Conservation (phyloP, 2,888 invertebrate species). For the Petrophora chlorosata region DNA sequence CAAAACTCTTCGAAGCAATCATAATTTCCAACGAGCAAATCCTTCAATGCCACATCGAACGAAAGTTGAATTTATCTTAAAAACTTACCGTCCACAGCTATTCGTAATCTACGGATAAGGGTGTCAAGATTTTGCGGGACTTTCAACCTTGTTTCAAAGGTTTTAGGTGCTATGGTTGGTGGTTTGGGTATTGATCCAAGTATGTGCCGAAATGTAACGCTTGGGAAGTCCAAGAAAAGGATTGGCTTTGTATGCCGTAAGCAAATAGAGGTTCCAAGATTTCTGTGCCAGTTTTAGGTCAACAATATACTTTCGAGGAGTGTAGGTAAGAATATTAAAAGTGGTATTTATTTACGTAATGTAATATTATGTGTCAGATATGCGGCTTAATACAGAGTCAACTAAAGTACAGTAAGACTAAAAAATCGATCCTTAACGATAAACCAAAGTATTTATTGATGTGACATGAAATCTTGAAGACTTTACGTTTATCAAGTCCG, state of each 20-base stretch:
- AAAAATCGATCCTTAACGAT: no score
- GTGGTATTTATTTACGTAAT: neutral
- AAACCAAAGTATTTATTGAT: no score
- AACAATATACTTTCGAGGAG: conserved; percentile 7
- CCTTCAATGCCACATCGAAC: conserved; percentile 11
- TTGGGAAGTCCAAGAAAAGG: conserved; percentile 21
- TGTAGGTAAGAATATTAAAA: neutral
- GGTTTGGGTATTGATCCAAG: conserved; percentile 35
- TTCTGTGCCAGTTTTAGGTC: conserved; percentile 15
- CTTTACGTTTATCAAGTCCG: no score
- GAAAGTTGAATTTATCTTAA: conserved; percentile 21
- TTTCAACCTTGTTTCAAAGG: conserved; percentile 37
- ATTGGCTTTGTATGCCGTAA: conserved; percentile 20
- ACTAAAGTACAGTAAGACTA: no score
- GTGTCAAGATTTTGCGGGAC: conserved; percentile 23
- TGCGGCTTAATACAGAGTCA: no score
- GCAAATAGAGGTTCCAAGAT: conserved; percentile 18
- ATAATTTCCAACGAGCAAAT: conserved; percentile 7
- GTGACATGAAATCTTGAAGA: no score
- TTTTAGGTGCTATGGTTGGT: conserved; percentile 27
- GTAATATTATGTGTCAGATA: no score
- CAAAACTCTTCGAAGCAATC: neutral
- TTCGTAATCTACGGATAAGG: conserved; percentile 9
- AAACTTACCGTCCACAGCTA: conserved; percentile 13
- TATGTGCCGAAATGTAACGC: conserved; percentile 35